A percentile compares a stretch with the other conserved stretches of the same genome.
These are phyloP conservation scores for Erebia ligea DNA, from an alignment of 2,888 invertebrate species.

Conservation along the genomic window DNA sequence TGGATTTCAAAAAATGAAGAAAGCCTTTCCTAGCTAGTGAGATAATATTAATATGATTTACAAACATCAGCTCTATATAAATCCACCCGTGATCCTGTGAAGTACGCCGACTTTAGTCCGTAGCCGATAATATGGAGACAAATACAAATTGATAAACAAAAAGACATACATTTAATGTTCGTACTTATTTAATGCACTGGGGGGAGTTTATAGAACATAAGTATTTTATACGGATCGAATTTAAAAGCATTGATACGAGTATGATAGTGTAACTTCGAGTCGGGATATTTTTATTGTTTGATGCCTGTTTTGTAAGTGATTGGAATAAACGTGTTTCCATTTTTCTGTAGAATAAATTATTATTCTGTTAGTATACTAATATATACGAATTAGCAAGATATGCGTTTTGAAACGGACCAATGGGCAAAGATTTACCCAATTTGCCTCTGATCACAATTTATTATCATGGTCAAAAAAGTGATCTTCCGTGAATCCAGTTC, in stretches of 20 bases:
- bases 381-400: too few species aligned
- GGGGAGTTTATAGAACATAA: constrained; percentile 43
- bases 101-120: constrained; percentile 73
- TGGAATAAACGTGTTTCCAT: constrained; percentile 15
- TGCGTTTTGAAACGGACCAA: too few species aligned
- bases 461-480: too few species aligned
- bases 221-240: constrained; percentile 44
- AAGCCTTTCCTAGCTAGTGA: too few species aligned
- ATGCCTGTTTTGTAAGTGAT: constrained; percentile 17
- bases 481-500: too few species aligned
- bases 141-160: constrained; percentile 83
- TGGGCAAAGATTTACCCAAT: too few species aligned
- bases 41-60: constrained; percentile 4
- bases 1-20: too few species aligned
- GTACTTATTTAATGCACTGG: constrained; percentile 53
- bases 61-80: constrained; percentile 54
- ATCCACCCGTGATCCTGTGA: constrained; percentile 64
- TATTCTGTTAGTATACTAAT: too few species aligned
- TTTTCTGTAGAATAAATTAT: not conserved
- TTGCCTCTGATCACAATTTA: too few species aligned
- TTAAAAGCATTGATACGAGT: constrained; percentile 41
- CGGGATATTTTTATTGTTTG: constrained; percentile 39
- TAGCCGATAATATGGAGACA: constrained; percentile 78
- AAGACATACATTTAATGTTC: constrained; percentile 73
- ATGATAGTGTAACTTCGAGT: constrained; percentile 33